Percentiles rank a stretch among this genome's conserved stretches.
phyloP scores from a whole-genome alignment of 1,140 invertebrate species.

The Drosophila rufa region DNA sequence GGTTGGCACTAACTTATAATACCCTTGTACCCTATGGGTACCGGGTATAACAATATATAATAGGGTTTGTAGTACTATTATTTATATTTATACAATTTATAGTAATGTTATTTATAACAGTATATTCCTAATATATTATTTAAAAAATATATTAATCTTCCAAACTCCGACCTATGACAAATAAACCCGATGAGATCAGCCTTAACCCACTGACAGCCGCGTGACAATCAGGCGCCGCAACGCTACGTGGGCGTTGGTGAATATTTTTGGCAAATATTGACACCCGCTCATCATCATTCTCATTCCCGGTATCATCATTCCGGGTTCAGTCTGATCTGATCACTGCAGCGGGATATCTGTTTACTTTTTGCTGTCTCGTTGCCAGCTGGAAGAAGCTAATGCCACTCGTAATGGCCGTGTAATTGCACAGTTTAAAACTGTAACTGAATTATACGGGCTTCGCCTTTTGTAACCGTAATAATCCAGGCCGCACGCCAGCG shows the following conservation, averaged over 20 bases:
- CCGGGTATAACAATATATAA: too few species aligned
- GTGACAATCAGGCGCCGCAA: slow-evolving; percentile 35
- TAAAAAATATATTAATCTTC: too few species aligned
- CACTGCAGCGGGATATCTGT: slow-evolving; percentile 12
- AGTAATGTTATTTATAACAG: too few species aligned
- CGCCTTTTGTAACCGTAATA: slow-evolving; percentile 54
- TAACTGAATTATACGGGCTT: slow-evolving; percentile 34
- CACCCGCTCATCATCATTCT: slow-evolving; percentile 6
- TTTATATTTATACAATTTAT: background rate
- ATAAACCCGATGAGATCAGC: slow-evolving; percentile 8
- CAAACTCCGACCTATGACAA: slow-evolving; percentile 27
- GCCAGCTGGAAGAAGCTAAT: slow-evolving; percentile 51
- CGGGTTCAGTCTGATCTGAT: slow-evolving; percentile 11
- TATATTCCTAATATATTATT: background rate
- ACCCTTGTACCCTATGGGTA: too few species aligned
- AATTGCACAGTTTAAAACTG: slow-evolving; percentile 50
- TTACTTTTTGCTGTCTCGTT: slow-evolving; percentile 25
- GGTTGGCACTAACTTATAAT: too few species aligned
- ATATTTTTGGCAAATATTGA: slow-evolving; percentile 43
- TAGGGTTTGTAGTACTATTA: background rate
- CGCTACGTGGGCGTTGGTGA: slow-evolving; percentile 26
- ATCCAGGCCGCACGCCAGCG: slow-evolving; percentile 51
- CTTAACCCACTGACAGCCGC: slow-evolving; percentile 32
- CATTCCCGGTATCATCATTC: background rate
- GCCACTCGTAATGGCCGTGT: slow-evolving; percentile 56